Evolutionary conservation across 2,797 vertebrate genomes (phyloP), one percentile per base, ranked within the genome.

Genomic region (Sarcoramphus papa): DNA sequence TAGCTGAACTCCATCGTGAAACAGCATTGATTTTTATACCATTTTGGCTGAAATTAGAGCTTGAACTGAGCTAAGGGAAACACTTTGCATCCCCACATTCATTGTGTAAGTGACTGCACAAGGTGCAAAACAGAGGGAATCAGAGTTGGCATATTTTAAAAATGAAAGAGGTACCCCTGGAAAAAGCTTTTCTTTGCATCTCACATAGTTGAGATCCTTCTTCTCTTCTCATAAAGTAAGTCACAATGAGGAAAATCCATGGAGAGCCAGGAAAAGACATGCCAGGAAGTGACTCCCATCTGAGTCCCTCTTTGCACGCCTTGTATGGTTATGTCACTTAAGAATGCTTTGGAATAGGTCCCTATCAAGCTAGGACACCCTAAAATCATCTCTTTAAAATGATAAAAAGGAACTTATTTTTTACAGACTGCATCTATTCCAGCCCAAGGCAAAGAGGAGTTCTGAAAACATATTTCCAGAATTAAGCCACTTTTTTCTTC

Each of bases 401-500:
- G 0, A 47, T 30, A n/a, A 87, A 72, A 85, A 14, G 6, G 6
- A 78, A 47, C 1, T 23, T 65, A 27, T 28, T 79, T 67, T 90
- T 90, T 75, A 27, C 20, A 76, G n/a, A 37, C 43, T 14, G 6
- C 2, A 10, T 57, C 57, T 91, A 28, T 68, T 90, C 10, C 47
- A 86, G 41, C 13, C 28, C 43, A 77, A 79, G 54, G 8, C 33
- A 81, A 92, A 25, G 14, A 56, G 15, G 16, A 54, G 8, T 30
- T 73, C 53, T 69, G 47, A 88, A 90, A 93, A 90, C 2, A 16
- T 30, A 19, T 56, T 92, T 92, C 40, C 50, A 77, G 35, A 91
- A 90, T 88, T 82, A 92, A 93, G 37, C 10, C 12, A 68, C 31
- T 68, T 87, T 69, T 89, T 69, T 89, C 40, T 54, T 80, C 75